Evolutionary conservation across 2,113 vertebrate genomes (phyloP), one percentile per base, ranked within the genome.

Genomic region (Raphicerus campestris): DNA sequence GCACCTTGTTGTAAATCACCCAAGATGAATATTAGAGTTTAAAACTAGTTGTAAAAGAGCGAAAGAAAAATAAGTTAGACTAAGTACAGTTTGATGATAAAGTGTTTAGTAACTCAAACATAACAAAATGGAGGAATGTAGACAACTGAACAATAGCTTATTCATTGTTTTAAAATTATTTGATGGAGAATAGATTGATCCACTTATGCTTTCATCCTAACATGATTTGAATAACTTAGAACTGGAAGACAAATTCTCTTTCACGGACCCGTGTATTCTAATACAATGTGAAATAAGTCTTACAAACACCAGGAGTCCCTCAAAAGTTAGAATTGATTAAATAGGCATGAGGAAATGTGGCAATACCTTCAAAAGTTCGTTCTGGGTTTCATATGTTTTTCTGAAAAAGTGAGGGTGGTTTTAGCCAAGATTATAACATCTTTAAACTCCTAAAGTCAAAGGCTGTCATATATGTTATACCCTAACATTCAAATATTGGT

Each of bases 1-100:
- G 35, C 39, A 89, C 47, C 26, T 39, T 93, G 42, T 91, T 93
- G 94, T 75, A 87, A 94, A 80, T 63, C 53, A 55, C 39, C 75
- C 45, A 89, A 82, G 80, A 73, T 86, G 35, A 94, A 35, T 58
- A 58, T 24, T 32, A 88, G 51, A 88, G 47, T 77, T 96, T 89
- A 47, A 92, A 91, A 93, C 73, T 58, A 45, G 30, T 80, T 83
- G 6, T 66, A 93, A 96, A 97, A 96, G 3, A 83, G 15, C 4
- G 5, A 80, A 92, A 89, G 93, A 96, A 97, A 96, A 87, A 63
- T 73, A 82, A 86, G 53, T 89, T 88, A 97, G 56, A 86, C 22
- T 16, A 89, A 92, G 26, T 49, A 73, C 53, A 81, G 30, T 42
- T 93, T 91, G 13, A 56, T 45, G 83, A 89, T 58, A 78, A 84